Conservation (phyloP, 2,113 vertebrate genomes). For the Cottus gobio region DNA sequence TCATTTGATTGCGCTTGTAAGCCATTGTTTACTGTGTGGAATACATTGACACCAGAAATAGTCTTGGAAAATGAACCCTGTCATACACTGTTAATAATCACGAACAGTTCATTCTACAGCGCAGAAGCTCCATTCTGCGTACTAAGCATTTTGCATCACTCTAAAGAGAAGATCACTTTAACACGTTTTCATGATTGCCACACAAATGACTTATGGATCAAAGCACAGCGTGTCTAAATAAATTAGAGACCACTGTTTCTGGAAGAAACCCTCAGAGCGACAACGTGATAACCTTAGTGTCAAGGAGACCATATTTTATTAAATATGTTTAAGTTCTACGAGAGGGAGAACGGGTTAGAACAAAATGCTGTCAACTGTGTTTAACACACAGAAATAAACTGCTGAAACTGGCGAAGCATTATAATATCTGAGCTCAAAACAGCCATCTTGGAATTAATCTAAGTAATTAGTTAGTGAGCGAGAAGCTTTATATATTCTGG, state of each 20-base stretch:
- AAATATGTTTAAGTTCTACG: background rate
- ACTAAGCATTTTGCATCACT: background rate
- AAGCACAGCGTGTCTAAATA: background rate
- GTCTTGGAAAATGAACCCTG: background rate
- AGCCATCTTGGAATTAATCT: background rate
- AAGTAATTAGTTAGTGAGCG: background rate
- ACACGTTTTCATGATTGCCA: background rate
- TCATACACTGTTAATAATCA: background rate
- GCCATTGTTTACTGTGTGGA: background rate
- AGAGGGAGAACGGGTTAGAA: background rate
- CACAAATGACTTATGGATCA: background rate
- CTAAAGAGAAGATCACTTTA: constrained; percentile 15
- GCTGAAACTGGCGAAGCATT: constrained; percentile 1
- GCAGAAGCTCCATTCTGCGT: background rate
- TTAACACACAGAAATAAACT: constrained; percentile 3
- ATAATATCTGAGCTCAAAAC: background rate
- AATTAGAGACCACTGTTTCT: constrained; percentile 11
- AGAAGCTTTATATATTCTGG: background rate
- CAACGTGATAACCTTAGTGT: background rate
- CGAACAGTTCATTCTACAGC: background rate
- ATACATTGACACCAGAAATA: background rate
- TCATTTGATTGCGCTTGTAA: constrained; percentile 11
- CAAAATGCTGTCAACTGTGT: background rate
- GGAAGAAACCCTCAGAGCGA: background rate
- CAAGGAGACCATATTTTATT: constrained; percentile 9